Conservation (phyloP, 2,888 invertebrate genomes). For the Belgica antarctica region DNA sequence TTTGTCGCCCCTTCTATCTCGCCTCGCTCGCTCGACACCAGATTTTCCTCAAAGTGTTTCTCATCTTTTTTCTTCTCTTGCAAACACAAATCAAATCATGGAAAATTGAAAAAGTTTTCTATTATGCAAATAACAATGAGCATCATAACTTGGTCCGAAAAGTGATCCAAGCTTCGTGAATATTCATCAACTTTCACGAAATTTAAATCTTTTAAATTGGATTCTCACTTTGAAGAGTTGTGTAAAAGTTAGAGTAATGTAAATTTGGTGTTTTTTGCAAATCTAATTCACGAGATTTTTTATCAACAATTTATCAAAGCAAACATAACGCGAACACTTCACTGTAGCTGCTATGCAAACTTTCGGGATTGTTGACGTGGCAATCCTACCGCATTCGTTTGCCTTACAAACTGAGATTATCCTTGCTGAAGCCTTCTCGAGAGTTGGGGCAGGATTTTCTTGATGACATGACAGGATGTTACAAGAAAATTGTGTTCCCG, state of each 20-base stretch:
- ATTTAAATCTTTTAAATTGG: background rate
- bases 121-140: background rate
- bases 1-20: background rate
- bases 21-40: background rate
- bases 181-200: background rate
- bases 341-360: no score
- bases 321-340: no score
- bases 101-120: conserved; percentile 31
- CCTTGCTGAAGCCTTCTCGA: no score
- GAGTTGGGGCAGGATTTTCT: no score
- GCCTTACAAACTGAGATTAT: no score
- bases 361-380: no score
- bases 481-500: no score
- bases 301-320: no score
- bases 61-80: background rate
- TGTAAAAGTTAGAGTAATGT: no score
- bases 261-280: background rate
- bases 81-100: background rate
- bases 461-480: no score
- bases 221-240: background rate
- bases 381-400: no score
- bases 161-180: background rate
- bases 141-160: background rate
- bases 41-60: background rate
- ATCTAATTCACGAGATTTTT: background rate